Percentiles rank a stretch among this genome's conserved stretches.
Conservation (phyloP, 2,888 invertebrate genomes). For the Xestia rhomboidea region DNA sequence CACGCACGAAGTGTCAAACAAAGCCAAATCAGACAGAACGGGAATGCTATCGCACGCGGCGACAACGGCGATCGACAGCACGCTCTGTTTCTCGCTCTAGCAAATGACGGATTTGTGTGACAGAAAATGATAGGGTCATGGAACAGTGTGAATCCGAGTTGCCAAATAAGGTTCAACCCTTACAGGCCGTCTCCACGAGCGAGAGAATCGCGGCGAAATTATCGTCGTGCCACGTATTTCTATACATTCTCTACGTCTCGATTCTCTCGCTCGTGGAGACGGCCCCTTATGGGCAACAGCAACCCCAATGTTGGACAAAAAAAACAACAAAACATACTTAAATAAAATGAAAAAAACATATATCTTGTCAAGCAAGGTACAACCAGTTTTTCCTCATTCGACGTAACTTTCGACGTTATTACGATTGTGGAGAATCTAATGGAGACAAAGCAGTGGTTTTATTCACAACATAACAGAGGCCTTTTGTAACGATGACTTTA, state of each 20-base stretch:
- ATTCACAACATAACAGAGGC: conserved; percentile 39
- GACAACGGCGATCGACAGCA: background rate
- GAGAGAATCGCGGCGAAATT: too few species aligned
- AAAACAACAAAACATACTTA: conserved; percentile 1
- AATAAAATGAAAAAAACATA: background rate
- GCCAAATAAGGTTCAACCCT: background rate
- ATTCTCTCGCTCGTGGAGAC: too few species aligned
- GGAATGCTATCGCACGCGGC: background rate
- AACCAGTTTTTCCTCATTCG: conserved; percentile 16
- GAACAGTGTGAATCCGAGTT: background rate
- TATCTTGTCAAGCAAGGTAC: conserved; percentile 6
- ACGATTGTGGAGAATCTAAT: background rate
- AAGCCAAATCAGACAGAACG: background rate
- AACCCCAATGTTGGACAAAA: background rate
- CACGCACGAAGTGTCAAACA: background rate
- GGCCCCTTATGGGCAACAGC: background rate
- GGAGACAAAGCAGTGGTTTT: conserved; percentile 32
- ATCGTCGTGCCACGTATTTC: too few species aligned
- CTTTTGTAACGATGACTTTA: conserved; percentile 23
- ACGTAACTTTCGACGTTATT: conserved; percentile 19
- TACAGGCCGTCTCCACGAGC: too few species aligned
- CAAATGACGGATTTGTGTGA: background rate
- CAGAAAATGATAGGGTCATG: background rate
- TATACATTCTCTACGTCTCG: too few species aligned
- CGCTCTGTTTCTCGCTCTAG: background rate